phyloP scores from a whole-genome alignment of 2,888 invertebrate species.

The Rhabditophanes sp. region DNA sequence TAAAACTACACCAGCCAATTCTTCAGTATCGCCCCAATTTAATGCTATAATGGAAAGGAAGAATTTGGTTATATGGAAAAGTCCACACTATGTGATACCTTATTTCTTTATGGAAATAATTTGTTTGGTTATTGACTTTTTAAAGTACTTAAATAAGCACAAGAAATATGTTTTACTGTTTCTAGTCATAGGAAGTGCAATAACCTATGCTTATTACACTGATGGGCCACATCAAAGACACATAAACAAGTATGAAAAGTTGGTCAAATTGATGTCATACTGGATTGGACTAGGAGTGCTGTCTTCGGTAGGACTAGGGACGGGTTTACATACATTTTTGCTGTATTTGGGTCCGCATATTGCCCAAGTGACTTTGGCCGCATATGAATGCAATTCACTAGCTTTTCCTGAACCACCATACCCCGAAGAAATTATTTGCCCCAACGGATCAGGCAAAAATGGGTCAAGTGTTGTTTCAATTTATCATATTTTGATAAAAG shows the following conservation, averaged over 20 bases:
- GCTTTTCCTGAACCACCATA: slow-evolving; percentile 95
- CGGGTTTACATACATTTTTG: slow-evolving; percentile 93
- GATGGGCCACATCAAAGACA: slow-evolving; percentile 45
- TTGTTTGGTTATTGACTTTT: slow-evolving; percentile 14
- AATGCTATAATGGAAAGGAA: too few species aligned
- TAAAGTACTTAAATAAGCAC: slow-evolving; percentile 9
- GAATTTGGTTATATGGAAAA: slow-evolving; percentile 46
- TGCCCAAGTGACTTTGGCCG: slow-evolving; percentile 89
- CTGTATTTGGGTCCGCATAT: slow-evolving; percentile 98
- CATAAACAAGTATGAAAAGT: slow-evolving; percentile 43
- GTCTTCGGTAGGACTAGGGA: slow-evolving; percentile 89
- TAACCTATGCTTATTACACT: slow-evolving; percentile 33
- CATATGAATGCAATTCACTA: slow-evolving; percentile 82
- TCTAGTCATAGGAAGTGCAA: neutral
- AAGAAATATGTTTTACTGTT: slow-evolving; percentile 5
- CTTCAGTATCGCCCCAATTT: too few species aligned
- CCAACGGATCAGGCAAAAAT: too few species aligned
- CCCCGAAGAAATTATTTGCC: slow-evolving; percentile 60
- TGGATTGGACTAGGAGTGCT: slow-evolving; percentile 85
- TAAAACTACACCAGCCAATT: too few species aligned
- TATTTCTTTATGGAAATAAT: slow-evolving; percentile 46
- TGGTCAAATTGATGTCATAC: slow-evolving; percentile 60
- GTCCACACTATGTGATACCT: slow-evolving; percentile 44
- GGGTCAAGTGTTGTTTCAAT: too few species aligned
- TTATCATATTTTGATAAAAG: too few species aligned